A percentile compares a stretch with the other conserved stretches of the same genome.
These are phyloP conservation scores for Ceratosolen solmsi DNA, from an alignment of 1,140 invertebrate species.

Conservation along the genomic window DNA sequence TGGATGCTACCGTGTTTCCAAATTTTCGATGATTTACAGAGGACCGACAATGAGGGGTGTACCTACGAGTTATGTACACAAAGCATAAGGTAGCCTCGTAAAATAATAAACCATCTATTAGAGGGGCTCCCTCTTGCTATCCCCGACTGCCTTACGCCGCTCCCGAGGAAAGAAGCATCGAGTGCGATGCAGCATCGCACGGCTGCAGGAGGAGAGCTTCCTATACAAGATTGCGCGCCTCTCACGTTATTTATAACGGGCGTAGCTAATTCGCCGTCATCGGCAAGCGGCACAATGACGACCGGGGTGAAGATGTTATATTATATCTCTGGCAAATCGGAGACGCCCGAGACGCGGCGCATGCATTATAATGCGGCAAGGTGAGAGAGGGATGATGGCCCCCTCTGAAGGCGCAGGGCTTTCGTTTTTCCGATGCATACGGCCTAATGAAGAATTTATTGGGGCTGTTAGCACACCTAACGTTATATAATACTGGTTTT, in stretches of 20 bases:
- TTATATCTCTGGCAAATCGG: constrained; percentile 13
- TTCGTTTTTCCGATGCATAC: constrained; percentile 6
- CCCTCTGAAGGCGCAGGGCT: not conserved
- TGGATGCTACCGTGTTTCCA: constrained; percentile 55
- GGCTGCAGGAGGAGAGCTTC: not conserved
- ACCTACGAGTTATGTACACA: constrained; percentile 56
- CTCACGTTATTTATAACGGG: constrained; percentile 63
- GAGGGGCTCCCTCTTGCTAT: constrained; percentile 41
- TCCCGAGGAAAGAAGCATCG: constrained; percentile 2
- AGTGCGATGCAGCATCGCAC: not conserved
- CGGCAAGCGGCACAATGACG: not conserved
- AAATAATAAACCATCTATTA: constrained; percentile 70
- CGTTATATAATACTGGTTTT: constrained; percentile 24
- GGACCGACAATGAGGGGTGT: constrained; percentile 42
- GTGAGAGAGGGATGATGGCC: not conserved
- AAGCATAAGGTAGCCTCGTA: constrained; percentile 63
- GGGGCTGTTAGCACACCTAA: constrained; percentile 16
- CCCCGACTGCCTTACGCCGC: not conserved
- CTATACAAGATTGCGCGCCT: constrained; percentile 45
- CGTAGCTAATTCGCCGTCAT: constrained; percentile 53
- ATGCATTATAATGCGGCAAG: not conserved
- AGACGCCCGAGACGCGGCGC: not conserved
- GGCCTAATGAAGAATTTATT: constrained; percentile 37
- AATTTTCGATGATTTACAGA: constrained; percentile 54
- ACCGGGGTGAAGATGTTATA: constrained; percentile 24